Percentiles rank a stretch among this genome's conserved stretches.
Conservation (phyloP, 2,797 vertebrate species). For the Rhinoraja longicauda region DNA sequence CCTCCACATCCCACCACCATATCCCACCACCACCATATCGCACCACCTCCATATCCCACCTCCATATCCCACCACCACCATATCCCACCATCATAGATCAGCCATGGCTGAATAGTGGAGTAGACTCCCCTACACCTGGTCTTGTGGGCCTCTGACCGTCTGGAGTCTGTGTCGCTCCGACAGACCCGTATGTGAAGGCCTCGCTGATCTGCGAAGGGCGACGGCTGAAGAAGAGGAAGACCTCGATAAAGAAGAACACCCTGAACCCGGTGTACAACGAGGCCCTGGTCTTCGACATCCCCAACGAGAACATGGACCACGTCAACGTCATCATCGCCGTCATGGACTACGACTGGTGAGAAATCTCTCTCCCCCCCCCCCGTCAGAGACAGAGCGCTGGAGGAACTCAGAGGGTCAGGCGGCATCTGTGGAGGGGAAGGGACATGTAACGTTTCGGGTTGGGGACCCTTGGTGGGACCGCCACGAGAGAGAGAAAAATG, state of each 20-base stretch:
- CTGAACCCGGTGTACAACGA: conserved; percentile 92
- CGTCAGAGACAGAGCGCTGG: background rate
- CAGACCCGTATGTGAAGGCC: conserved; percentile 90
- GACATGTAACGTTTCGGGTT: no score
- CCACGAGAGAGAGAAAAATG: no score
- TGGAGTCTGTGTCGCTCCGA: background rate
- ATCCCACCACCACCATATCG: no score
- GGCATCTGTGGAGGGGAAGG: no score
- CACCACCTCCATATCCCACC: no score
- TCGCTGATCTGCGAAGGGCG: conserved; percentile 86
- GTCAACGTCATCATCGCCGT: conserved; percentile 84
- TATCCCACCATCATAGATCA: background rate
- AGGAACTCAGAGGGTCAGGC: no score
- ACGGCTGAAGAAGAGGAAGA: conserved; percentile 87
- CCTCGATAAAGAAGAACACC: conserved; percentile 92
- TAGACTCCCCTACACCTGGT: no score
- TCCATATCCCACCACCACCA: no score
- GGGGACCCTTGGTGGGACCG: no score
- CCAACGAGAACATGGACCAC: conserved; percentile 83
- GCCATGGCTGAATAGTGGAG: background rate
- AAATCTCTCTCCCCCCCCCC: no score
- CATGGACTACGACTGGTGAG: conserved; percentile 93
- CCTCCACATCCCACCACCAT: no score
- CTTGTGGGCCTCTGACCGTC: no score
- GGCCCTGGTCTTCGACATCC: conserved; percentile 89